Conservation (phyloP, 2,888 invertebrate genomes). For the Scaptomyza polygonia region DNA sequence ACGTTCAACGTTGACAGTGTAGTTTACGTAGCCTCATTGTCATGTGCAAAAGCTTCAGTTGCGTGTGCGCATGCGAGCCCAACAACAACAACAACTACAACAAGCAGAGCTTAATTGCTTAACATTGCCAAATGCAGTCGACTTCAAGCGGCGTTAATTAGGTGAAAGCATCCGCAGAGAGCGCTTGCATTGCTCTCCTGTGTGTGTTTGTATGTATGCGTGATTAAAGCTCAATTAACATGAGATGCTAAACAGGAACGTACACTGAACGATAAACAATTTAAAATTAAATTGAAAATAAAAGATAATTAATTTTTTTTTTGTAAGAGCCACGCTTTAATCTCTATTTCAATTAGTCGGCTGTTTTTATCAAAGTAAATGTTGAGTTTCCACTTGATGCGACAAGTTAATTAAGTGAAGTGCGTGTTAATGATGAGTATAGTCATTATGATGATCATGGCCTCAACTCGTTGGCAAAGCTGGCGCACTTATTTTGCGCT, state of each 20-base stretch:
- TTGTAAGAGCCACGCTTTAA: no score
- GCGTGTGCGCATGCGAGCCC: constrained; percentile 4
- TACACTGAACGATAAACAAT: background rate
- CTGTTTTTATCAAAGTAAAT: constrained; percentile 8
- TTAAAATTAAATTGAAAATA: background rate
- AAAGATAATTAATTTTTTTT: no score
- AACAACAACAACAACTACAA: constrained; percentile 32
- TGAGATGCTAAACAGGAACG: background rate
- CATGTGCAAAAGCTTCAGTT: constrained; percentile 36
- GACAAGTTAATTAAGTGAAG: constrained; percentile 35
- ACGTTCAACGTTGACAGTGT: background rate
- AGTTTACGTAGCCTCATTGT: constrained; percentile 3
- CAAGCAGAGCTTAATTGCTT: constrained; percentile 66
- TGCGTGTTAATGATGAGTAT: constrained; percentile 46
- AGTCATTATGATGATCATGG: constrained; percentile 37
- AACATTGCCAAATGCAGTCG: constrained; percentile 65
- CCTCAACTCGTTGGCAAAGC: constrained; percentile 32
- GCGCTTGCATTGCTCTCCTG: constrained; percentile 28
- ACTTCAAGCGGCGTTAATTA: constrained; percentile 65
- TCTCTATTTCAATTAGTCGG: constrained; percentile 7
- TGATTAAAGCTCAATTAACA: constrained; percentile 15
- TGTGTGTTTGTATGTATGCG: background rate
- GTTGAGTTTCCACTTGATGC: constrained; percentile 38
- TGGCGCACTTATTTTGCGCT: constrained; percentile 68
- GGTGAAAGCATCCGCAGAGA: constrained; percentile 65